Evolutionary conservation across 2,888 invertebrate species (phyloP).

Genomic region (Pheosia tremula): DNA sequence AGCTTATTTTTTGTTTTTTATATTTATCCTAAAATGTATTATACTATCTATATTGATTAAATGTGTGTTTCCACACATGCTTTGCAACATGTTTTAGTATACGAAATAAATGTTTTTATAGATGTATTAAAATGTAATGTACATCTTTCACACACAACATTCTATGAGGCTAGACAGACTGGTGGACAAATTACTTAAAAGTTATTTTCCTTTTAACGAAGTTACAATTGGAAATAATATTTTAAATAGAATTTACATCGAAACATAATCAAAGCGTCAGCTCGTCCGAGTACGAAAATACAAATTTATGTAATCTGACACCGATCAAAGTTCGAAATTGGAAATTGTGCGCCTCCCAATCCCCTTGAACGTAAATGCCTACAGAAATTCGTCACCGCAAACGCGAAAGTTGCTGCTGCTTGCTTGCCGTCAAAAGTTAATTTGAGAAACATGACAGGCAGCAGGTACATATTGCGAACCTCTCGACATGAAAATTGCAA

Average conservation of each 20-base stretch:
- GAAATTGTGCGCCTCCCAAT: conserved; percentile 49
- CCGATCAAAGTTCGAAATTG: conserved; percentile 58
- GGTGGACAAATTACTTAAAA: background rate
- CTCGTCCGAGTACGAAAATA: conserved; percentile 36
- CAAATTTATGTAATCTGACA: conserved; percentile 50
- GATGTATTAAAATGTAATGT: too few species aligned
- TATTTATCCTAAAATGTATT: too few species aligned
- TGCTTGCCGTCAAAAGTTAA: conserved; percentile 72
- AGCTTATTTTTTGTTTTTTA: too few species aligned
- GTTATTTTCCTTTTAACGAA: background rate
- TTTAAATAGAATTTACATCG: conserved; percentile 22
- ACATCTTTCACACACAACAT: too few species aligned
- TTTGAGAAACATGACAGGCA: conserved; percentile 71
- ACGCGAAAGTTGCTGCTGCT: conserved; percentile 57
- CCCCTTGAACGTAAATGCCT: conserved; percentile 41
- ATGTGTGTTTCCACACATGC: too few species aligned
- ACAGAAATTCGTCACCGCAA: conserved; percentile 54
- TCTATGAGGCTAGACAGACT: too few species aligned
- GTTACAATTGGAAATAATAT: conserved; percentile 1
- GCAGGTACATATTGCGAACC: conserved; percentile 69
- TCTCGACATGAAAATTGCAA: conserved; percentile 78
- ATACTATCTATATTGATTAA: too few species aligned
- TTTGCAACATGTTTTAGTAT: too few species aligned
- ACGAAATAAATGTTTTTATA: too few species aligned
- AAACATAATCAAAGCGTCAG: conserved; percentile 41